Base-by-base conservation (phyloP, 2,797 vertebrate genomes). In the Megalops cyprinoides region DNA sequence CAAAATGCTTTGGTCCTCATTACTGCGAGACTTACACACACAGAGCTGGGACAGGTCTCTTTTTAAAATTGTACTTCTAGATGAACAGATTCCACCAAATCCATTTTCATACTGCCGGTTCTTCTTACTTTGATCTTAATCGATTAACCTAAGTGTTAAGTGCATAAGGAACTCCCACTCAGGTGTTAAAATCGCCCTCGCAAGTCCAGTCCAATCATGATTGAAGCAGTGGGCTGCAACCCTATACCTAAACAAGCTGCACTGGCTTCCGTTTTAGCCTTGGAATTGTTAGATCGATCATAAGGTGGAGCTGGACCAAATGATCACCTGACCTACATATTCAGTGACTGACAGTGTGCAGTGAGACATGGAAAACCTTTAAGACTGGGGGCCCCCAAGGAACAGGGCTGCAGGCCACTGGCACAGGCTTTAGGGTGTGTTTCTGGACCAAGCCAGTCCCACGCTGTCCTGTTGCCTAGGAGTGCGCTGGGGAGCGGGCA, bases 401-500 rank as follows among this genome's bases (percentile, higher is more conserved):
- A 5, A 44, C 28, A 44, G 4, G 73, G 79, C 12, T 76, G 73
- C 71, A 80, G 73, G 2, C 18, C 44, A 65, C n/a, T 44, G 71
- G 6, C 34, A 25, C 58, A 12, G 78, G 78, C 62, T 71, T 23
- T 25, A 25, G 15, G 31, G 69, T 53, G 62, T 62, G 28, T 39
- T 34, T 34, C 14, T 31, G 28, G 73, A 62, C 65, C 69, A 74
- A 67, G 74, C 58, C 2, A 75, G 53, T 25, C n/a, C 25, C 28
- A 69, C 49, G 55, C 25, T 71, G 55, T 55, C 71, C 78, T 31
- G 37, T 49, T n/a, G 56, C 23, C 73, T 2, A 79, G 28, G 81
- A 87, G 84, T 81, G 53, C 18, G 71, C 62, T 87, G 0, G 88
- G 88, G 90, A 89, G 39, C 86, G 84, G 0, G 84, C 82, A 0